These are phyloP conservation scores for Drosophila mercatorum DNA, from an alignment of 2,888 invertebrate species.

Conservation along the genomic window DNA sequence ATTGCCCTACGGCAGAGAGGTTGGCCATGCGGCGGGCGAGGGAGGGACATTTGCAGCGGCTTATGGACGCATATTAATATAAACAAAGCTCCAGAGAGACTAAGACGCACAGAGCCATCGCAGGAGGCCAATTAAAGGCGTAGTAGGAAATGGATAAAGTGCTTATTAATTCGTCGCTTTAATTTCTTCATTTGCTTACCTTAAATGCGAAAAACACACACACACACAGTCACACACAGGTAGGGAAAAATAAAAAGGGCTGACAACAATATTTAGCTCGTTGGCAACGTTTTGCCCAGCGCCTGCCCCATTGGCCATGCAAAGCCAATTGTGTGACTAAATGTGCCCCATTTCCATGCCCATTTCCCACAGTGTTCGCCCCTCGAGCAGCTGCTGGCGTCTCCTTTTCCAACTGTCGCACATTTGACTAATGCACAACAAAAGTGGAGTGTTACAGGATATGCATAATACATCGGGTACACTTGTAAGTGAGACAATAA, in stretches of 20 bases:
- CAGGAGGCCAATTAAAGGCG: conserved; percentile 43
- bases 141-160: conserved; percentile 57
- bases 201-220: conserved; percentile 27
- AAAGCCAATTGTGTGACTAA: conserved; percentile 76
- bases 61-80: conserved; percentile 54
- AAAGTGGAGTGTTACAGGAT: conserved; percentile 82
- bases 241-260: conserved; percentile 33
- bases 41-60: conserved; percentile 47
- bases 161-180: conserved; percentile 74
- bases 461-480: conserved; percentile 81
- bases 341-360: conserved; percentile 62
- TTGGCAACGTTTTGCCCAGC: conserved; percentile 18
- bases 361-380: conserved; percentile 31
- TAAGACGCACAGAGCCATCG: conserved; percentile 33
- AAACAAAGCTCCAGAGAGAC: conserved; percentile 37
- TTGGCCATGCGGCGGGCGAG: background rate
- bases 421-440: conserved; percentile 81
- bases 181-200: conserved; percentile 71
- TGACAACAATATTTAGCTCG: conserved; percentile 61
- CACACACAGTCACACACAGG: background rate
- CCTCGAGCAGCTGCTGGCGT: conserved; percentile 23
- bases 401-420: conserved; percentile 69
- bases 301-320: conserved; percentile 47
- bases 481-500: conserved; percentile 80
- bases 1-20: conserved; percentile 37